These are phyloP conservation scores for Drosophila nr. medialis DNA, from an alignment of 2,888 invertebrate genomes.

Conservation along the genomic window DNA sequence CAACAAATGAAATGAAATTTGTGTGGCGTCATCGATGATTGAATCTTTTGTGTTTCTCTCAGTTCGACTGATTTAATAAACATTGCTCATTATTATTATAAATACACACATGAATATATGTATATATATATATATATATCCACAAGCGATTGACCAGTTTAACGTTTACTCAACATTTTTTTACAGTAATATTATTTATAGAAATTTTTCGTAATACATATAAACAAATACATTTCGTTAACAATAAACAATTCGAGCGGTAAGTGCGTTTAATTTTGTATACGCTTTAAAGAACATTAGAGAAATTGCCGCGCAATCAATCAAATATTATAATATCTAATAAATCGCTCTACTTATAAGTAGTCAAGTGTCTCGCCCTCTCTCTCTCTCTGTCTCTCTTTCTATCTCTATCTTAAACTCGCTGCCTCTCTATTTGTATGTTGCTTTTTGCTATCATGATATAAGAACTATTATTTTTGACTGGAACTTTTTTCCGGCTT, in stretches of 20 bases:
- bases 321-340: conserved; percentile 11
- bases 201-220: conserved; percentile 27
- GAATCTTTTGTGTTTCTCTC: conserved; percentile 43
- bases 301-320: conserved; percentile 12
- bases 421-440: conserved; percentile 21
- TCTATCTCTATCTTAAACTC: conserved; percentile 3
- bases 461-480: conserved; percentile 27
- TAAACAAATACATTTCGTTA: conserved; percentile 18
- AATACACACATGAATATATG: neutral
- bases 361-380: conserved; percentile 3
- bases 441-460: conserved; percentile 49
- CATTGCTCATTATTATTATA: conserved; percentile 16
- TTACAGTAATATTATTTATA: conserved; percentile 50
- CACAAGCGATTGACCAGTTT: conserved; percentile 7
- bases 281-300: conserved; percentile 28
- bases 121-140: neutral
- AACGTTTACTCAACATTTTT: conserved; percentile 33
- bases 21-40: conserved; percentile 72
- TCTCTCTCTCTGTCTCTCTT: conserved; percentile 17
- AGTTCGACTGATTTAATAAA: conserved; percentile 21
- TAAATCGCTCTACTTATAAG: conserved; percentile 11
- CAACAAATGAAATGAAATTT: conserved; percentile 33
- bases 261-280: conserved; percentile 55
- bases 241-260: conserved; percentile 35
- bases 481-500: conserved; percentile 10